Percentiles rank a stretch among this genome's conserved stretches.
phyloP scores from a whole-genome alignment of 2,113 vertebrate genomes.

The Polypterus bichir region DNA sequence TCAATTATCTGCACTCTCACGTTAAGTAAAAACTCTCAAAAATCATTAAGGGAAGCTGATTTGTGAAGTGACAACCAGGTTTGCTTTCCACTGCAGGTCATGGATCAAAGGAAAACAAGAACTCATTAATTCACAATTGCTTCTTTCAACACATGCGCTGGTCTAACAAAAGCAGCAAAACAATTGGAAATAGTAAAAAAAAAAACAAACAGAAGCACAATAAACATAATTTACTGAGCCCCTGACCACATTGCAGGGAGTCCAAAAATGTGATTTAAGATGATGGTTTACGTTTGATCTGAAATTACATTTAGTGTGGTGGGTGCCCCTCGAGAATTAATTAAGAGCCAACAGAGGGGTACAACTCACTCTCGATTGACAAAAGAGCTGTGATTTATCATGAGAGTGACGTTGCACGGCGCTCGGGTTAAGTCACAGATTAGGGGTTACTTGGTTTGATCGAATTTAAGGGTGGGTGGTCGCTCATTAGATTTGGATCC shows the following conservation, averaged over 20 bases:
- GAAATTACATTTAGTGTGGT: conserved; percentile 26
- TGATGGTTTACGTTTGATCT: conserved; percentile 15
- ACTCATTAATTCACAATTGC: too few relatives aligned
- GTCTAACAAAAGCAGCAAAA: too few relatives aligned
- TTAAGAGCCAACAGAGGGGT: conserved; percentile 28
- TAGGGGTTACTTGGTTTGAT: conserved; percentile 29
- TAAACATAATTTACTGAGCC: background rate
- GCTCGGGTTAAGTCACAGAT: conserved; percentile 36
- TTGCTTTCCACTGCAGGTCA: too few relatives aligned
- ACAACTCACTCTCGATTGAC: conserved; percentile 20
- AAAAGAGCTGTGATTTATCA: conserved; percentile 27
- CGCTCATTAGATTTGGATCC: conserved; percentile 29
- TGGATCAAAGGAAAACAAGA: too few relatives aligned
- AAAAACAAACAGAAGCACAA: too few relatives aligned
- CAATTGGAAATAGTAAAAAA: too few relatives aligned
- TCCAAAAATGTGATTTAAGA: conserved; percentile 4
- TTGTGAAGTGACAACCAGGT: too few relatives aligned
- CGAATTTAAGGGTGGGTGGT: conserved; percentile 19
- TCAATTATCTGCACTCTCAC: too few relatives aligned
- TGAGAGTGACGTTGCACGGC: conserved; percentile 20
- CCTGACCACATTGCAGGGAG: conserved; percentile 13
- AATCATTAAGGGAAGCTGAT: too few relatives aligned
- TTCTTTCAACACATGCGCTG: too few relatives aligned
- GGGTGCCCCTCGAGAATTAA: conserved; percentile 30
- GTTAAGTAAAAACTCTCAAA: too few relatives aligned